Evolutionary conservation across 2,113 vertebrate species (phyloP).

Genomic region (Psilopsiagon aymara): DNA sequence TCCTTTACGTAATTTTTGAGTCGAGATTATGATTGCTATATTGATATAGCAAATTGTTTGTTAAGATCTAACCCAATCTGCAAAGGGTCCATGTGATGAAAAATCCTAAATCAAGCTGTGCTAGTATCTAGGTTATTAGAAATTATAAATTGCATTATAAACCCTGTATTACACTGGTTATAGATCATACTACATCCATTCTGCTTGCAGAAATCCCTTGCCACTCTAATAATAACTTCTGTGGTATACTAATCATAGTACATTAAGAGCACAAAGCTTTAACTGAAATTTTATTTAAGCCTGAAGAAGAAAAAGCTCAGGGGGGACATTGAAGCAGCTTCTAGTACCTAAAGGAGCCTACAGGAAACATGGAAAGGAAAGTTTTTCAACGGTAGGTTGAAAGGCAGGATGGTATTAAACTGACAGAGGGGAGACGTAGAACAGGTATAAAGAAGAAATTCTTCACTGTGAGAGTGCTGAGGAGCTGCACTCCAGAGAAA

Average conservation of each 20-base stretch:
- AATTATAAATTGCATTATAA: neutral
- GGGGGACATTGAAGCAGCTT: neutral
- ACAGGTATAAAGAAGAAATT: neutral
- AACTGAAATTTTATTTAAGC: neutral
- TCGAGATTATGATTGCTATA: neutral
- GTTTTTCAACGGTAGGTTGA: neutral
- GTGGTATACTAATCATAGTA: neutral
- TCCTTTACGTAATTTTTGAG: rapidly evolving
- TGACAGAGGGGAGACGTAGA: neutral
- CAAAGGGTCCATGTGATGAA: neutral
- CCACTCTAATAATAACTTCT: neutral
- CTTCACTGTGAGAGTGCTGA: neutral
- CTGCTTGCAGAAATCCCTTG: neutral
- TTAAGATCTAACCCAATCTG: neutral
- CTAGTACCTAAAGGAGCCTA: neutral
- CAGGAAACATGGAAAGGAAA: neutral
- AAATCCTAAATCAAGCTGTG: neutral
- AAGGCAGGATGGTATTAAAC: neutral
- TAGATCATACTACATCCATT: neutral
- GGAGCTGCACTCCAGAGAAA: neutral
- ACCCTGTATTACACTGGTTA: neutral
- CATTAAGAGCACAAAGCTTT: neutral
- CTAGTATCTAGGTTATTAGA: neutral
- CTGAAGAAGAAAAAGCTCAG: neutral
- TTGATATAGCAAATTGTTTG: neutral